Evolutionary conservation across 2,797 vertebrate species (phyloP), one percentile per base, ranked within the genome.

Genomic region (Chrosomus eos): DNA sequence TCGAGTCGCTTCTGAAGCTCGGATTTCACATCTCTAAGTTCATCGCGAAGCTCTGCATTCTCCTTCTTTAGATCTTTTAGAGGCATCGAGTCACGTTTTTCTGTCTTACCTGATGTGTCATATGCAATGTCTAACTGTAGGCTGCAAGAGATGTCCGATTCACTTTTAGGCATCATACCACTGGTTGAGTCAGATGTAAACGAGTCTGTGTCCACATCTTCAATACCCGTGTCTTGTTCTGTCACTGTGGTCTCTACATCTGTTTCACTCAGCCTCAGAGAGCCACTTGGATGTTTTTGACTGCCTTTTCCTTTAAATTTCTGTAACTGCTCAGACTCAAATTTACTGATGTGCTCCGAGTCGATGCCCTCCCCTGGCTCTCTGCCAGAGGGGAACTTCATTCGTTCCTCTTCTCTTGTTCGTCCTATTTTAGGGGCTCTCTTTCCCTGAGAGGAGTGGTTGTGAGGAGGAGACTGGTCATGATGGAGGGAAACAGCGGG

Each of bases 321-420:
- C 80, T 75, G 28, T 53, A 89, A 87, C 78, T 91, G 86, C 71
- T 87, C 40, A n/a, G 90, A 87, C 33, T 73, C 85, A 38, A 88
- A 51, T 43, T 71, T 82, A 31, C 45, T 78, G 60, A 95, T 93
- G 82, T 95, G 92, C 87, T 95, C 94, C 0, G 94, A 93, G 85
- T 96, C 95, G 0, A 95, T 95, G 84, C 95, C 95, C 87, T 96
- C 95, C 14, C 93, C 95, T 3, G 95, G 95, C 80, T 96, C 95
- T 92, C 95, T 93, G 83, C 92, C 92, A 21, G 88, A 78, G n/a
- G 93, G 93, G 84, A 92, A 94, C 16, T 90, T 90, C 64, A 85
- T 80, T 18, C 75, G 84, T 13, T 88, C 83, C 60, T 84, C 45
- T 58, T 88, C 81, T 60, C 84, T 89, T 26, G 60, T 90, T 83